A percentile compares a stretch with the other conserved stretches of the same genome.
phyloP scores from a whole-genome alignment of 2,113 vertebrate species.

The Apistogramma diplotaenia region DNA sequence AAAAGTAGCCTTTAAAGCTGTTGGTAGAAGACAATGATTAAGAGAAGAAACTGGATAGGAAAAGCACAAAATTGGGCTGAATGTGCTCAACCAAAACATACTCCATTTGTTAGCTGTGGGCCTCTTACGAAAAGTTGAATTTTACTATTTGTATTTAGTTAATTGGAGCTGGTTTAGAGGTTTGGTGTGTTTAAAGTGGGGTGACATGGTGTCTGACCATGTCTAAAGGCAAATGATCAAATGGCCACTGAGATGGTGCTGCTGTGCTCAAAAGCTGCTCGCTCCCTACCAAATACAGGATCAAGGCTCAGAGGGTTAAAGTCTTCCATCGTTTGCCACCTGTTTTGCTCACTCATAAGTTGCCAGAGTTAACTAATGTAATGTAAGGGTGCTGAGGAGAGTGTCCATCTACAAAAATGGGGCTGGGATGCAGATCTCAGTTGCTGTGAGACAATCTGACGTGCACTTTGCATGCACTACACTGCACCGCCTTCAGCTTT shows the following conservation, averaged over 20 bases:
- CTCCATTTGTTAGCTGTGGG: not conserved
- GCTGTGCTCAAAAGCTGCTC: not conserved
- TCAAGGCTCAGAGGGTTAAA: not conserved
- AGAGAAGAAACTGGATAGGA: not conserved
- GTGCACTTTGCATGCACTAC: not conserved
- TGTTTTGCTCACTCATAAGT: not conserved
- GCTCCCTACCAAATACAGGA: not conserved
- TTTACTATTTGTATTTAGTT: not conserved
- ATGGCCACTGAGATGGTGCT: not conserved
- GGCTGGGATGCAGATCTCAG: not conserved
- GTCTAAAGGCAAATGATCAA: not conserved
- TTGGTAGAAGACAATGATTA: not conserved
- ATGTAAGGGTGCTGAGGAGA: not conserved
- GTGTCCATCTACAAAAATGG: not conserved
- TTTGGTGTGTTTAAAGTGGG: not conserved
- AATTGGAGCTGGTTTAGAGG: not conserved
- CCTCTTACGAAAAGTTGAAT: not conserved
- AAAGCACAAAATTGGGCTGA: not conserved
- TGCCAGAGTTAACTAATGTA: not conserved
- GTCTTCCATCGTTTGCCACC: not conserved
- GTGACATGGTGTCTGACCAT: not conserved
- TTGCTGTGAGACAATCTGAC: not conserved
- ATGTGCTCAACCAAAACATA: not conserved
- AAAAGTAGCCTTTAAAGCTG: slow-evolving; percentile 14
- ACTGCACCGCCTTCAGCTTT: not conserved